These are phyloP conservation scores for Conus betulinus DNA, from an alignment of 1,140 invertebrate species.

Conservation along the genomic window DNA sequence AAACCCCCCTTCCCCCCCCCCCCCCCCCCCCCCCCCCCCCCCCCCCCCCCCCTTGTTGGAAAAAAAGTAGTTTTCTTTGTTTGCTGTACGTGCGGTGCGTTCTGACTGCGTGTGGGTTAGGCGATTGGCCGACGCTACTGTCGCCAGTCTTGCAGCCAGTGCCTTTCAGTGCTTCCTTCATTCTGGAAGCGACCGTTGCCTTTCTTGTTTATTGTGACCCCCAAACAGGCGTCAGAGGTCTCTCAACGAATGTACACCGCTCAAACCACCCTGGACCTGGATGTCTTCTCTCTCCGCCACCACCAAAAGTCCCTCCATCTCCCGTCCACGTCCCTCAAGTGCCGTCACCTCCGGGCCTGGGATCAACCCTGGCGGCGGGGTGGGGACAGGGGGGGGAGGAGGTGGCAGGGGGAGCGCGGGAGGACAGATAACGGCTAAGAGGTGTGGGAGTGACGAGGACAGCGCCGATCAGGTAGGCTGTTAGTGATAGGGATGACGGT, in stretches of 20 bases:
- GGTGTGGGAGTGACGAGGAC: not conserved
- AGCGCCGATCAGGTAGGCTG: not conserved
- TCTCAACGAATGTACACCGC: not conserved
- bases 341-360: not conserved
- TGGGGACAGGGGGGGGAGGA: not conserved
- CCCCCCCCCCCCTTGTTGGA: no score
- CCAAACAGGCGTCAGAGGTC: constrained; percentile 18
- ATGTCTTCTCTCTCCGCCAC: not conserved
- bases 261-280: constrained; percentile 7
- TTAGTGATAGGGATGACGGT: no score
- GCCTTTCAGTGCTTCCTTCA: no score
- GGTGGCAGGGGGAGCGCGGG: not conserved
- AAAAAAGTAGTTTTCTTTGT: no score
- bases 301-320: not conserved
- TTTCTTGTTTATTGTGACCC: no score
- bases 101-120: no score
- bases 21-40: no score
- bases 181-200: no score
- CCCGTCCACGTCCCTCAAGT: not conserved
- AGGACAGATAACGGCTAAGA: not conserved
- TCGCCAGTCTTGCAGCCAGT: no score
- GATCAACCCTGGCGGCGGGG: not conserved
- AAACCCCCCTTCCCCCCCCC: no score
- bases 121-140: no score
- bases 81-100: no score